These are phyloP conservation scores for Agonopterix subpropinquella DNA, from an alignment of 2,888 invertebrate genomes.

Conservation along the genomic window DNA sequence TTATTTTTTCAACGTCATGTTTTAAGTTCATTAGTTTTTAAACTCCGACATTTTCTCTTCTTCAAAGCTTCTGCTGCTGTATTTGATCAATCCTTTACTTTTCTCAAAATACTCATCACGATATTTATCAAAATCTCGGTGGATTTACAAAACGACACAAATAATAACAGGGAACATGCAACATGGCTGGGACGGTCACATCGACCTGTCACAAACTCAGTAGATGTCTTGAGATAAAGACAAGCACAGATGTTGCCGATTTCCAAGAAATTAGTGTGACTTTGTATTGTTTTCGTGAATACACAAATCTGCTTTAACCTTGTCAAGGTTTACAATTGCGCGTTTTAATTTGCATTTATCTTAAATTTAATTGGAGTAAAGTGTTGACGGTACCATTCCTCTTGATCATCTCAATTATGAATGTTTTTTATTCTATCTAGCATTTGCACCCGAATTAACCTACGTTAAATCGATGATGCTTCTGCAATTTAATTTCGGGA, in stretches of 20 bases:
- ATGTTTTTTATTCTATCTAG: too few species aligned
- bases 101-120: background rate
- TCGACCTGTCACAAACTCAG: slow-evolving; percentile 32
- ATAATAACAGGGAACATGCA: slow-evolving; percentile 7
- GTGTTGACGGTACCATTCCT: background rate
- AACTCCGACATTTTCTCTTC: background rate
- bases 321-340: slow-evolving; percentile 29
- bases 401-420: too few species aligned
- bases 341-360: slow-evolving; percentile 10
- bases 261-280: slow-evolving; percentile 40
- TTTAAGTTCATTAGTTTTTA: background rate
- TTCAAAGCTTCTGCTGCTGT: background rate
- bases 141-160: slow-evolving; percentile 2
- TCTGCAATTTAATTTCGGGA: too few species aligned
- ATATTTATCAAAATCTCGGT: background rate
- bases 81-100: background rate
- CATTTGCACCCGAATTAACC: too few species aligned
- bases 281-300: slow-evolving; percentile 41
- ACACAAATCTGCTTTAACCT: slow-evolving; percentile 40
- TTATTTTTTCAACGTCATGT: background rate
- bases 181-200: slow-evolving; percentile 18
- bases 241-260: slow-evolving; percentile 51
- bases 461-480: too few species aligned
- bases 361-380: background rate
- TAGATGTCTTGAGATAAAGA: slow-evolving; percentile 57